Percentiles rank a stretch among this genome's conserved stretches.
phyloP scores from a whole-genome alignment of 2,888 invertebrate genomes.

The Holacanthella duospinosa region DNA sequence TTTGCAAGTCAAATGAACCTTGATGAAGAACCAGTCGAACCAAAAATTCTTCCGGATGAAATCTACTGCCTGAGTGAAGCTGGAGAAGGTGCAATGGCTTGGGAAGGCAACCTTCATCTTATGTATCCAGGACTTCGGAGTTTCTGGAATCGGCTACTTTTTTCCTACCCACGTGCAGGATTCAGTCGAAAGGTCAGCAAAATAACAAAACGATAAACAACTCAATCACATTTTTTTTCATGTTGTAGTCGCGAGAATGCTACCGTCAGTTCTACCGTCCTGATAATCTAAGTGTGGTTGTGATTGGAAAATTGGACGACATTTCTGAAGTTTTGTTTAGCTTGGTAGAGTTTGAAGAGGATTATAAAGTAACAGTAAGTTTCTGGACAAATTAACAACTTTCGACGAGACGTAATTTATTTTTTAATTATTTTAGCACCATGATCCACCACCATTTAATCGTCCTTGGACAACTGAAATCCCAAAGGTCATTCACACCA shows the following conservation, averaged over 20 bases:
- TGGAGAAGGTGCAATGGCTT: slow-evolving; percentile 37
- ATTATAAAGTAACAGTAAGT: slow-evolving; percentile 25
- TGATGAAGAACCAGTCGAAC: slow-evolving; percentile 11
- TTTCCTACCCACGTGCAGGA: background rate
- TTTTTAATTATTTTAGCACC: too few relatives aligned
- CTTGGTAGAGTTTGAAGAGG: slow-evolving; percentile 28
- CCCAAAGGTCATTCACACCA: slow-evolving; percentile 13
- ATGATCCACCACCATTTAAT: slow-evolving; percentile 16
- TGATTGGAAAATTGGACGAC: slow-evolving; percentile 51
- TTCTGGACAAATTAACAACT: too few relatives aligned
- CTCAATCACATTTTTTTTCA: background rate
- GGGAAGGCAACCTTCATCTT: slow-evolving; percentile 34
- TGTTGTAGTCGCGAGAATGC: slow-evolving; percentile 58
- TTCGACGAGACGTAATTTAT: too few relatives aligned
- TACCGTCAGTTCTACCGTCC: slow-evolving; percentile 81
- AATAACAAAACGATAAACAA: background rate
- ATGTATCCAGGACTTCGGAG: slow-evolving; percentile 29
- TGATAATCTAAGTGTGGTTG: slow-evolving; percentile 73
- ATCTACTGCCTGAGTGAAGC: slow-evolving; percentile 31
- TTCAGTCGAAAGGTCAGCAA: background rate
- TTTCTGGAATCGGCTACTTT: slow-evolving; percentile 32
- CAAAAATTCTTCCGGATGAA: slow-evolving; percentile 14
- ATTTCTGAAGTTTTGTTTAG: slow-evolving; percentile 26
- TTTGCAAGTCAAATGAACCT: too few relatives aligned
- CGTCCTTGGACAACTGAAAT: slow-evolving; percentile 26